Base-by-base conservation (phyloP, 2,113 vertebrate species). In the Notothenia rossii region DNA sequence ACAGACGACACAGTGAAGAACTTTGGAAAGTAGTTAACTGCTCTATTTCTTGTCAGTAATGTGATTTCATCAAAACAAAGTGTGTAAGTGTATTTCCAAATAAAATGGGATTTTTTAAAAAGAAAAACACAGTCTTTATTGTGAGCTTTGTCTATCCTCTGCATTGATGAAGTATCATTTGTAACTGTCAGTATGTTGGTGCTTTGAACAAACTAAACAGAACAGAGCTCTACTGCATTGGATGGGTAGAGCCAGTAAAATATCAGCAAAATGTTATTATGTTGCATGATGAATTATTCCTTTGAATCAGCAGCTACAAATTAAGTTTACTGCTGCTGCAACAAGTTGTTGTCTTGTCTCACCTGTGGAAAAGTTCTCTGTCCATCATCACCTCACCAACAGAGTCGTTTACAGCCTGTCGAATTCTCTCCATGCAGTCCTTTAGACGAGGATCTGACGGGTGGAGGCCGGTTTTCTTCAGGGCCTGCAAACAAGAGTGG, bases 311-410 rank as follows among this genome's bases (percentile, higher is more conserved):
- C 65, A 68, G 20, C 33, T 40, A 20, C 12, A 20, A n/a, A 14
- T 14, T 66, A 48, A 3, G 64, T 51, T n/a, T 50, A 3, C 48
- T 36, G 48, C 10, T 51, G 25, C n/a, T 66, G 5, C 11, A 18
- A 22, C 36, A 10, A 67, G 15, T 46, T 50, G 17, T 53, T 15
- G 43, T 75, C 54, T 93, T 15, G 43, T 77, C 54, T 93, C 88
- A 96, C 96, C 94, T 97, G 89, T 87, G 93, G 90, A 97, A 97
- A 43, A 96, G 94, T 14, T 96, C 94, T 69, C 91, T 91, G 86
- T 97, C 95, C 92, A 97, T 95, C 90, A 95, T 94, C 80, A 93
- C 92, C 17, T 96, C 96, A 6, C 86, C 89, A 7, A 82, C 82
- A 29, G 96, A 95, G 3, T 96, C 94, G 25, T 72, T 94, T 54